These are phyloP conservation scores for Hydra vulgaris DNA, from an alignment of 30 jellyfish, hydroid and myxozoan species.

Conservation along the genomic window DNA sequence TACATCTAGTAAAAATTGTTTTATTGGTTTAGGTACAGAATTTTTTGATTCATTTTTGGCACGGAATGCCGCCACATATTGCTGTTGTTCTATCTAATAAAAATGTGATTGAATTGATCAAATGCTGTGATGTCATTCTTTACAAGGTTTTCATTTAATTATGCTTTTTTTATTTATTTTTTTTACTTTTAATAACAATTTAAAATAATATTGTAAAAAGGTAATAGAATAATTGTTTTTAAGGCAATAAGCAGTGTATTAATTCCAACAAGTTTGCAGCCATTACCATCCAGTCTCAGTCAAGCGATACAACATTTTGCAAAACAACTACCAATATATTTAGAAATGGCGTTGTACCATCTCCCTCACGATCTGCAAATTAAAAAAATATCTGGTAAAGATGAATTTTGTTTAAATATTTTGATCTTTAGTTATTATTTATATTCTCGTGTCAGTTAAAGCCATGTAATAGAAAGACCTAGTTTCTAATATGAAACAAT, in stretches of 20 bases:
- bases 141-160: slow-evolving; percentile 49
- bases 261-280: slow-evolving; percentile 85
- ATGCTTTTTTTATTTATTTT: not conserved
- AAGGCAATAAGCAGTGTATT: slow-evolving; percentile 92
- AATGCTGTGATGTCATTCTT: slow-evolving; percentile 70
- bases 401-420: not conserved
- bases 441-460: too few relatives aligned
- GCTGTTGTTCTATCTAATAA: slow-evolving; percentile 62
- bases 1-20: not conserved
- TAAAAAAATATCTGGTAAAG: slow-evolving; percentile 63
- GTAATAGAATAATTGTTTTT: not conserved
- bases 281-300: slow-evolving; percentile 95
- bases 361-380: slow-evolving; percentile 72
- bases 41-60: slow-evolving; percentile 90
- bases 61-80: slow-evolving; percentile 94
- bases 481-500: too few relatives aligned
- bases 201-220: too few relatives aligned
- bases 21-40: slow-evolving; percentile 65
- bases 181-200: too few relatives aligned
- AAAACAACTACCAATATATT: slow-evolving; percentile 75
- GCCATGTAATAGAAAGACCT: too few relatives aligned
- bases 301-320: slow-evolving; percentile 98
- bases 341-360: slow-evolving; percentile 72
- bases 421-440: too few relatives aligned
- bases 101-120: slow-evolving; percentile 67